phyloP scores from a whole-genome alignment of 2,797 vertebrate genomes.

The Chiroxiphia lanceolata region DNA sequence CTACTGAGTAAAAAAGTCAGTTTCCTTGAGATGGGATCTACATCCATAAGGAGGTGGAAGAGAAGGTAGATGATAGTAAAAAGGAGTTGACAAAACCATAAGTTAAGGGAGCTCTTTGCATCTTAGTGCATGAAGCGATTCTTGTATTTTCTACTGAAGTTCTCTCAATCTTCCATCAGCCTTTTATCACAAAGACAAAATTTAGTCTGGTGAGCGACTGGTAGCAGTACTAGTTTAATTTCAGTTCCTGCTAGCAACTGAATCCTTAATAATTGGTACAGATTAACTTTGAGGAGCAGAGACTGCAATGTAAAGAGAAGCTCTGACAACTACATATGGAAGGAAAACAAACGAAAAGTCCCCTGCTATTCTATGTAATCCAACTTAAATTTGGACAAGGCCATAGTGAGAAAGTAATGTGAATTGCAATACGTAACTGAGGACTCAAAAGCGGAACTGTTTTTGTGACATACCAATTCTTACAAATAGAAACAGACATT shows the following conservation, averaged over 20 bases:
- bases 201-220: not conserved
- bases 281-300: constrained; percentile 28
- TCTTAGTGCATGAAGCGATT: not conserved
- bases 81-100: not conserved
- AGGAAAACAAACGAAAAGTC: constrained; percentile 38
- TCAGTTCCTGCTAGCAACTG: not conserved
- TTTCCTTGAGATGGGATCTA: not conserved
- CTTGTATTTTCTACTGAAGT: not conserved
- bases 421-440: constrained; percentile 32
- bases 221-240: not conserved
- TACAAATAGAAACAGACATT: constrained; percentile 11
- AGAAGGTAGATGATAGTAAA: not conserved
- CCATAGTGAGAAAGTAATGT: not conserved
- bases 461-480: not conserved
- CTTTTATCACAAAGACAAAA: not conserved
- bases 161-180: not conserved
- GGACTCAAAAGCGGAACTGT: constrained; percentile 35
- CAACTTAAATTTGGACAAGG: constrained; percentile 29
- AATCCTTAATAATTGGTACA: constrained; percentile 7
- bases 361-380: not conserved
- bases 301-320: not conserved
- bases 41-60: not conserved
- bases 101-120: not conserved
- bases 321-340: not conserved
- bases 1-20: not conserved